These are phyloP conservation scores for Xanthia togata DNA, from an alignment of 2,888 invertebrate species.

Conservation along the genomic window DNA sequence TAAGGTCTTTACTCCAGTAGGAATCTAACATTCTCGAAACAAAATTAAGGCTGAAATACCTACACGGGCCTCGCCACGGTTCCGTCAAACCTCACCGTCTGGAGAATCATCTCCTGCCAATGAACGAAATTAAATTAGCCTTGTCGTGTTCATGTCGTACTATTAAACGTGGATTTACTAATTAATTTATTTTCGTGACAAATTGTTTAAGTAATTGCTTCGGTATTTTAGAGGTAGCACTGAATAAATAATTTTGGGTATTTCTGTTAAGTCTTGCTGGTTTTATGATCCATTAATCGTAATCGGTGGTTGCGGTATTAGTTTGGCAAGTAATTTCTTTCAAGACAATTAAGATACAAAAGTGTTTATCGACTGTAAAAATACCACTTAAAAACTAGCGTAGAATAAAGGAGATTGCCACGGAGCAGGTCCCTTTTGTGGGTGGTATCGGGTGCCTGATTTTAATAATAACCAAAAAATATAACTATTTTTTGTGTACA, in stretches of 20 bases:
- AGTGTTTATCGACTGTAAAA: too few relatives aligned
- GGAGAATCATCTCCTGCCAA: slow-evolving; percentile 45
- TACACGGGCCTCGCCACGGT: too few relatives aligned
- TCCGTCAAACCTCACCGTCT: slow-evolving; percentile 14
- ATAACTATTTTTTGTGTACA: too few relatives aligned
- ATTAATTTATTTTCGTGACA: neutral
- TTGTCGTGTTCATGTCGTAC: neutral
- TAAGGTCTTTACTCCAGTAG: slow-evolving; percentile 29
- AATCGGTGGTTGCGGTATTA: neutral
- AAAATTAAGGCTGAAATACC: neutral
- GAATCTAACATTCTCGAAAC: slow-evolving; percentile 48
- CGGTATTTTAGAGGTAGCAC: neutral
- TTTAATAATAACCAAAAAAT: too few relatives aligned
- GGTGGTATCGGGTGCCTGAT: too few relatives aligned
- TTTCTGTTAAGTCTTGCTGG: neutral
- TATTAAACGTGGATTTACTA: neutral
- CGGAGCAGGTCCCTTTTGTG: too few relatives aligned
- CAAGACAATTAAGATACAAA: neutral
- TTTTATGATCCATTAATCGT: neutral
- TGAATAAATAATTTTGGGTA: neutral
- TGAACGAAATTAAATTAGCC: slow-evolving; percentile 57
- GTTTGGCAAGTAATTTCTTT: neutral
- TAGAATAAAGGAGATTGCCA: too few relatives aligned
- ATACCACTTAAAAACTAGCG: neutral
- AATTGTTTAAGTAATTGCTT: slow-evolving; percentile 20